Percentiles rank a stretch among this genome's conserved stretches.
Evolutionary conservation across 2,797 vertebrate genomes (phyloP).

Genomic region (Peromyscus eremicus): DNA sequence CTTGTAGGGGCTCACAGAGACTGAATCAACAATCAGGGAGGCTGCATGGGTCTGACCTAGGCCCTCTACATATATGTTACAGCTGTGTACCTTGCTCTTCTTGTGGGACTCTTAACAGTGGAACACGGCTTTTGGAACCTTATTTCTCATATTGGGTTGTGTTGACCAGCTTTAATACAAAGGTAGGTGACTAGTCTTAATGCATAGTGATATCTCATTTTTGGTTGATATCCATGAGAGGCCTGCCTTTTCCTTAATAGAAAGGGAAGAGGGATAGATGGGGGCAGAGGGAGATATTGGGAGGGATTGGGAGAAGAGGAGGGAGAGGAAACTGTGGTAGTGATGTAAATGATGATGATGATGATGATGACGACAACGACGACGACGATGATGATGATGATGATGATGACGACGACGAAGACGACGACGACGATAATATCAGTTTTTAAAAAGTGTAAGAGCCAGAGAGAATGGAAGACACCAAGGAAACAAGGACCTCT

Average conservation of each 20-base stretch:
- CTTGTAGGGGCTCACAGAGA: neutral
- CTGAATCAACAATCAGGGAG: neutral
- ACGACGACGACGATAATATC: too few relatives aligned
- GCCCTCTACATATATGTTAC: neutral
- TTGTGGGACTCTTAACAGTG: neutral
- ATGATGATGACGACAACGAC: neutral
- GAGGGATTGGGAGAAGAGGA: neutral
- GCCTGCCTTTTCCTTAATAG: neutral
- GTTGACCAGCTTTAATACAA: neutral
- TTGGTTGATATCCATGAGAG: neutral
- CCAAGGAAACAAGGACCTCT: neutral
- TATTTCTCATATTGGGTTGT: neutral
- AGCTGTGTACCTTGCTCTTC: neutral
- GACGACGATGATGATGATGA: neutral
- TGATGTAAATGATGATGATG: neutral
- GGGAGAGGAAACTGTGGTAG: neutral
- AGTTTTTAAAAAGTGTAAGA: neutral
- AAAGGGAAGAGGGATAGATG: neutral
- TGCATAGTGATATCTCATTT: neutral
- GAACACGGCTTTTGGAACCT: neutral
- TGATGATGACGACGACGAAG: neutral
- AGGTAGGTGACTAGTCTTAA: neutral
- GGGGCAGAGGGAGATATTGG: neutral
- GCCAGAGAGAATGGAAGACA: neutral
- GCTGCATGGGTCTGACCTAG: neutral